Base-by-base conservation (phyloP, 2,113 vertebrate genomes). In the Argyrosomus japonicus region DNA sequence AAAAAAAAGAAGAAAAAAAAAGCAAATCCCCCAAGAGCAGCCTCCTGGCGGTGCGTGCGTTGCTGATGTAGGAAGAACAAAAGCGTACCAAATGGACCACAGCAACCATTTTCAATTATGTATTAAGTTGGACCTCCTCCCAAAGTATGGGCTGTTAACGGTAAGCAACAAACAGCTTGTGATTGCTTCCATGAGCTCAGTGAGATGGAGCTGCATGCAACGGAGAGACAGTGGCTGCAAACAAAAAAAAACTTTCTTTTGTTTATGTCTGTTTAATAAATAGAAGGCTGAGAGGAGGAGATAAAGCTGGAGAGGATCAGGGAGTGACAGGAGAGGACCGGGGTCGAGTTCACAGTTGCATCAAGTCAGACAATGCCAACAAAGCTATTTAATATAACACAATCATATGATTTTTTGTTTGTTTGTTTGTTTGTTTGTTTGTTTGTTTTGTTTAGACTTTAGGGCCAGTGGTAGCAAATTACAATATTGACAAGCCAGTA, bases 101-200 rank as follows among this genome's bases (percentile, higher is more conserved):
- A 47, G 88, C 88, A 81, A 78, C 81, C 70, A 87, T 93, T 93
- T 93, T 90, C 91, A 94, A 94, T 95, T 91, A 94, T 88, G 83
- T 84, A 93, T 92, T 81, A 88, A 88, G 80, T 87, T 86, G 73
- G 81, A 72, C 79, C 75, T 78, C 73, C 77, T 81, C 85, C 87
- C 73, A 61, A 58, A 82, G 79, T 47, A 65, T 29, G 73, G 84
- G 83, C 75, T 89, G 89, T 87, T 92, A 88, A 82, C 85, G 15
- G 88, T 91, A 89, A 93, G 88, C 86, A 92, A 91, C 87, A 91
- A 92, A 92, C 89, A 87, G 89, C 75, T 88, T 88, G 81, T 75
- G 76, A 87, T 79, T 86, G 89, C 77, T 69, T 90, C 84, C 27
- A 68, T 63, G 84, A 86, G 87, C 87, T 85, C 71, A 62, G 77